These are phyloP conservation scores for Oopsacas minuta DNA, from an alignment of 37 sponge, comb jelly and placozoan species.

Conservation along the genomic window DNA sequence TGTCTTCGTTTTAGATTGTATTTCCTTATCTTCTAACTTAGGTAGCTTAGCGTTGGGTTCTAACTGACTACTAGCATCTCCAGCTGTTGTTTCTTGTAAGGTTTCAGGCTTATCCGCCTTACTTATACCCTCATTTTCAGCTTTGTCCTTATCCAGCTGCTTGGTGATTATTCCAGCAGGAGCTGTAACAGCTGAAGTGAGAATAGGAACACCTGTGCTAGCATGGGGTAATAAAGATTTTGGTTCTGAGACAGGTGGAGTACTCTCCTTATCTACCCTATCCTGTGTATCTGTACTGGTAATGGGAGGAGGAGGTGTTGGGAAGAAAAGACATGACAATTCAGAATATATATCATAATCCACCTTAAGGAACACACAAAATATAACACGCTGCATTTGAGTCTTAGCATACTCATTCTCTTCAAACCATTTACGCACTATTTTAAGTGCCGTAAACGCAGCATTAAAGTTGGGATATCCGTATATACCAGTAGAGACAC, in stretches of 20 bases:
- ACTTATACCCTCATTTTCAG: not conserved
- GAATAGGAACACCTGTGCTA: not conserved
- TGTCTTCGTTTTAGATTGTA: not conserved
- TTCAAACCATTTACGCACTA: constrained; percentile 59
- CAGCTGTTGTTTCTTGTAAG: not conserved
- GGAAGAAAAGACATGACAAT: constrained; percentile 49
- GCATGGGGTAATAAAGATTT: not conserved
- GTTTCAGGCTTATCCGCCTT: not conserved
- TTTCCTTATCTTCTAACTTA: not conserved
- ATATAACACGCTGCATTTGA: constrained; percentile 74
- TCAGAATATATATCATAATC: constrained; percentile 47
- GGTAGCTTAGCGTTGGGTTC: constrained; percentile 2
- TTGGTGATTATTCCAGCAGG: not conserved
- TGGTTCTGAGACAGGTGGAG: not conserved
- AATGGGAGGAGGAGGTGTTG: constrained; percentile 10
- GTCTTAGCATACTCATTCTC: constrained; percentile 39
- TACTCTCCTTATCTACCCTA: not conserved
- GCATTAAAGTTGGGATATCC: constrained; percentile 71
- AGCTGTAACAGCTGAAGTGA: not conserved
- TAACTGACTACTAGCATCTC: not conserved
- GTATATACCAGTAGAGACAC: constrained; percentile 82
- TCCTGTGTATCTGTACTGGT: not conserved
- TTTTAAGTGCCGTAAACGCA: constrained; percentile 54
- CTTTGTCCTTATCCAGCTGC: not conserved
- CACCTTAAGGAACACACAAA: constrained; percentile 62